Evolutionary conservation across 2,888 invertebrate species (phyloP), one percentile per base, ranked within the genome.

Genomic region (Teleiodes luculella): DNA sequence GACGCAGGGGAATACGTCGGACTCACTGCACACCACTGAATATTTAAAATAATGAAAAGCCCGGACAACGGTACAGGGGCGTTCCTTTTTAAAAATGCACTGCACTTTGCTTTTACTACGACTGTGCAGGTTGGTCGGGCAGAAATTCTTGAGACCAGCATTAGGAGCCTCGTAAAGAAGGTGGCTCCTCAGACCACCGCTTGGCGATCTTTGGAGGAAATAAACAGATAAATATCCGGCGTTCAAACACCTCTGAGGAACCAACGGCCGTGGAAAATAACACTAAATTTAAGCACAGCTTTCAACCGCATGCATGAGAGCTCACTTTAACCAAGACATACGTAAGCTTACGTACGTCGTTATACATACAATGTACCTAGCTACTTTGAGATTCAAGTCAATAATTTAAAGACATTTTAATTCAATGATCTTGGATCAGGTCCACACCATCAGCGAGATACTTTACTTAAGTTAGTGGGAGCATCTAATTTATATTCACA

Each of bases 1-100:
- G 72, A 70, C 72, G 67, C 68, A 66, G 69, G 73, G 67, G 69
- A 72, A 72, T 70, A 70, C 68, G 67, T 69, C 66, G 72, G 68
- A 72, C 74, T 72, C 85, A 83, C 85, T 80, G 76, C 83, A 86
- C 82, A 72, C 66, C 80, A 86, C 86, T 87, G 81, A 87, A 87
- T 86, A 87, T 87, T 87, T 84, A 78, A 83, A 83, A 84, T 86
- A 87, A 87, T 86, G 86, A 86, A 87, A 85, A 80, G 78, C 76
- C 74, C 67, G 73, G 73, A 74, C 76, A 70, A 66, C 68, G 61
- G 67, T 62, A 67, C 71, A 67, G 80, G 87, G 87, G 85, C 82
- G 85, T 82, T 81, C 75, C 86, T 80, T 80, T 82, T 88, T 86
- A 86, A 88, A 88, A 87, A 88, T 88, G 86, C 87, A 88, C 87